Evolutionary conservation across 2,888 invertebrate genomes (phyloP), one percentile per base, ranked within the genome.

Genomic region (Eulithis prunata): DNA sequence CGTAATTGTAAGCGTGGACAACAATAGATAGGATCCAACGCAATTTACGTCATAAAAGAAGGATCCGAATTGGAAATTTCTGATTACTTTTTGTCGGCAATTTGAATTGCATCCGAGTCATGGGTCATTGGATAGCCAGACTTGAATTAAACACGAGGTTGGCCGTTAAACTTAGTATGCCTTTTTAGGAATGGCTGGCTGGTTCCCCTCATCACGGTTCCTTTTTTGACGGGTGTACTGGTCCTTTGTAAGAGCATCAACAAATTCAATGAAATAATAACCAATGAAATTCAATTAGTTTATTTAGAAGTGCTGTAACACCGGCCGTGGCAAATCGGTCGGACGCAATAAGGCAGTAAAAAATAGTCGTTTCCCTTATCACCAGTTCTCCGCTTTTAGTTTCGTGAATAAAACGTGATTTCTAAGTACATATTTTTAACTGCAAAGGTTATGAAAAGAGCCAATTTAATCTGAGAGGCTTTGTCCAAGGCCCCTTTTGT

Each of bases 301-400:
- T 68, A 51, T 57, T 65, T 65, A 49, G 67, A 59, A 70, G 66
- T 69, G 66, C 66, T 62, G 61, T 65, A 66, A 59, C 68, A 57
- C 59, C 56, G 64, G 45, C 60, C 60, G 46, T 71, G 69, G 65
- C 71, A 56, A 67, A 69, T 68, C 64, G 69, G 53, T 58, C 62
- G 60, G 56, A 57, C 68, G 71, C 67, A 68, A 67, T 67, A 69
- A 46, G 53, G 72, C 69, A 66, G 68, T 73, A 70, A 74, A 74
- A 54, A 66, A 66, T 38, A 36, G 57, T 47, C 45, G 64, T 66
- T 64, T 67, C 60, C 59, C 70, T 73, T 75, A 73, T 73, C 73
- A 69, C 64, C 57, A 68, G 59, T 73, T 68, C 61, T 56, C 64
- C 59, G 59, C 68, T 71, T 71, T 73, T 71, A 71, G 69, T 73